phyloP scores from a whole-genome alignment of 2,888 invertebrate species.

The Sinotaia quadrata region DNA sequence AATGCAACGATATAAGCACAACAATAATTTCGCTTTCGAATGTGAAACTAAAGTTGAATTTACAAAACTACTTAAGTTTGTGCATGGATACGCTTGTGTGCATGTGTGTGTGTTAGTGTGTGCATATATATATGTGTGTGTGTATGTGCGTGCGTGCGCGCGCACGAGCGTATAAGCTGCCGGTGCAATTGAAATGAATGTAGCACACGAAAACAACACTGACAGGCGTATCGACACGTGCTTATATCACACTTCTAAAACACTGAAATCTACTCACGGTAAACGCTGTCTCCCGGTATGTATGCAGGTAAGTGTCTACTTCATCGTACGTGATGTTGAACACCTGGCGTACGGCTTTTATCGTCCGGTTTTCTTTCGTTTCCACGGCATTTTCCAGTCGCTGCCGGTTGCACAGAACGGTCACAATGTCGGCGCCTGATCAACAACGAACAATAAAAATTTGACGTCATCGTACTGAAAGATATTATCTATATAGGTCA shows the following conservation, averaged over 20 bases:
- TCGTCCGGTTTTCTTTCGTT: background rate
- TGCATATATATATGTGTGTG: background rate
- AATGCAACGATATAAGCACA: too few species aligned
- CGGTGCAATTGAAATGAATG: background rate
- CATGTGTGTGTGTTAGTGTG: background rate
- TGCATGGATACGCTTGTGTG: too few species aligned
- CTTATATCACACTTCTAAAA: too few species aligned
- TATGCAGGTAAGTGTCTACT: conserved; percentile 22
- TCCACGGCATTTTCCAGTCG: conserved; percentile 19
- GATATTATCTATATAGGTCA: too few species aligned
- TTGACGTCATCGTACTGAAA: too few species aligned
- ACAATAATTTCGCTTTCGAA: too few species aligned
- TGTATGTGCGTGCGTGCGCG: background rate
- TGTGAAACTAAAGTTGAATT: too few species aligned
- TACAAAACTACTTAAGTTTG: too few species aligned
- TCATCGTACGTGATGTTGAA: conserved; percentile 16
- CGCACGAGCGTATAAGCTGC: background rate
- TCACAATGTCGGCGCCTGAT: conserved; percentile 26
- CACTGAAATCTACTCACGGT: too few species aligned
- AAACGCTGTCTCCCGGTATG: background rate
- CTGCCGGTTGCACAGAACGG: conserved; percentile 30
- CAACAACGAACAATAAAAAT: too few species aligned
- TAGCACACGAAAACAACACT: background rate
- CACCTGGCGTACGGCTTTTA: background rate
- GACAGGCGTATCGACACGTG: background rate